A percentile compares a stretch with the other conserved stretches of the same genome.
phyloP scores from a whole-genome alignment of 2,113 vertebrate genomes.

The Gadus macrocephalus region DNA sequence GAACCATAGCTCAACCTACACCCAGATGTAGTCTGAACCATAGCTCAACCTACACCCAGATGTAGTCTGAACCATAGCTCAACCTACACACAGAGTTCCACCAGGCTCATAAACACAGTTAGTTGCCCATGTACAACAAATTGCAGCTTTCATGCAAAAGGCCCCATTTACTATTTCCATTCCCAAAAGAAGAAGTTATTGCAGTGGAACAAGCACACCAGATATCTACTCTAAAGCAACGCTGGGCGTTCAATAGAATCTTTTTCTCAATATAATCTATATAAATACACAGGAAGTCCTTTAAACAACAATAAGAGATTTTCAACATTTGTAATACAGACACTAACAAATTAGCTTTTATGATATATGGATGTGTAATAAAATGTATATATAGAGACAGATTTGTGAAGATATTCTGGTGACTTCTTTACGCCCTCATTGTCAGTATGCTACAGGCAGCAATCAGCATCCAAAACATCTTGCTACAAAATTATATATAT shows the following conservation, averaged over 20 bases:
- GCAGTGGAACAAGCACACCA: conserved; percentile 81
- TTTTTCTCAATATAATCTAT: conserved; percentile 79
- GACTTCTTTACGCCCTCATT: conserved; percentile 63
- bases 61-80: conserved; percentile 7
- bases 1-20: no score
- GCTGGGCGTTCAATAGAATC: conserved; percentile 76
- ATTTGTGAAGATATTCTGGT: conserved; percentile 62
- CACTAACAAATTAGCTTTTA: conserved; percentile 68
- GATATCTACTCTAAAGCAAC: conserved; percentile 79
- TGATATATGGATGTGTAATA: conserved; percentile 70
- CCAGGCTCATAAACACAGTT: conserved; percentile 69
- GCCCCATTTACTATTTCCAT: conserved; percentile 75
- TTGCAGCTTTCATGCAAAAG: conserved; percentile 80
- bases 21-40: no score
- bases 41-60: no score
- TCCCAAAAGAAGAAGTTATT: conserved; percentile 76
- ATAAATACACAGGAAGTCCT: conserved; percentile 83
- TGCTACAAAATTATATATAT: conserved; percentile 72
- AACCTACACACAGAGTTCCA: conserved; percentile 51
- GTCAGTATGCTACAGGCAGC: conserved; percentile 78
- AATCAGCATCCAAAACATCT: conserved; percentile 59
- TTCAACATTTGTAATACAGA: conserved; percentile 74
- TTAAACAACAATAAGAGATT: conserved; percentile 76
- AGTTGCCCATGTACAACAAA: conserved; percentile 74
- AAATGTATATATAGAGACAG: conserved; percentile 66